Evolutionary conservation across 1,140 invertebrate genomes (phyloP).

Genomic region (Aradophagus sp.): DNA sequence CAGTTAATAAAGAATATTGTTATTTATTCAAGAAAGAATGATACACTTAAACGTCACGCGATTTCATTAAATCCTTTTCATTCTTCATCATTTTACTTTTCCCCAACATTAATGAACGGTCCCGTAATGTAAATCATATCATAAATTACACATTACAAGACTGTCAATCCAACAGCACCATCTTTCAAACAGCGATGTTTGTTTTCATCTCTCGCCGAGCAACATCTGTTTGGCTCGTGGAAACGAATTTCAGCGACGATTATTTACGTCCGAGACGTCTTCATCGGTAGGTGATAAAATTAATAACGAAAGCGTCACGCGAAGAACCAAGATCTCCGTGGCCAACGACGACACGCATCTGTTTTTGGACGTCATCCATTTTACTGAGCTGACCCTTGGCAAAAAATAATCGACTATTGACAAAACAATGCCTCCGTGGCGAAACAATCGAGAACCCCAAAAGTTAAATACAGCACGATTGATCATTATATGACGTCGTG

Average conservation of each 20-base stretch:
- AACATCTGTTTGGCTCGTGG: slow-evolving; percentile 12
- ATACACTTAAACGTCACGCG: too few species aligned
- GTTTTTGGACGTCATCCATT: slow-evolving; percentile 13
- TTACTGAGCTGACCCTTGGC: background rate
- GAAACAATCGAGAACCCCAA: slow-evolving; percentile 30
- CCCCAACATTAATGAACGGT: too few species aligned
- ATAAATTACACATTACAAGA: too few species aligned
- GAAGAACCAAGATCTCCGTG: background rate
- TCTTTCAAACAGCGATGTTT: too few species aligned
- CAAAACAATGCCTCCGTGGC: slow-evolving; percentile 27
- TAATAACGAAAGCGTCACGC: slow-evolving; percentile 19
- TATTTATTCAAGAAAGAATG: too few species aligned
- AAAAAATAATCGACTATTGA: slow-evolving; percentile 37
- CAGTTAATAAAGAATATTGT: too few species aligned
- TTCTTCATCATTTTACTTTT: too few species aligned
- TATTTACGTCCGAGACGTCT: slow-evolving; percentile 12
- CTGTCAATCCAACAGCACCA: too few species aligned
- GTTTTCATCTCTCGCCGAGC: slow-evolving; percentile 3
- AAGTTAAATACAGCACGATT: slow-evolving; percentile 37
- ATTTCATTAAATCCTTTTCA: too few species aligned
- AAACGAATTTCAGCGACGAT: background rate
- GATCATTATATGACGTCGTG: slow-evolving; percentile 31
- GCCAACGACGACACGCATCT: background rate
- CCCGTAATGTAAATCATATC: too few species aligned
- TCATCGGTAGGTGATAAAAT: slow-evolving; percentile 24